These are phyloP conservation scores for Orchesella flavescens DNA, from an alignment of 2,888 invertebrate species.

Conservation along the genomic window DNA sequence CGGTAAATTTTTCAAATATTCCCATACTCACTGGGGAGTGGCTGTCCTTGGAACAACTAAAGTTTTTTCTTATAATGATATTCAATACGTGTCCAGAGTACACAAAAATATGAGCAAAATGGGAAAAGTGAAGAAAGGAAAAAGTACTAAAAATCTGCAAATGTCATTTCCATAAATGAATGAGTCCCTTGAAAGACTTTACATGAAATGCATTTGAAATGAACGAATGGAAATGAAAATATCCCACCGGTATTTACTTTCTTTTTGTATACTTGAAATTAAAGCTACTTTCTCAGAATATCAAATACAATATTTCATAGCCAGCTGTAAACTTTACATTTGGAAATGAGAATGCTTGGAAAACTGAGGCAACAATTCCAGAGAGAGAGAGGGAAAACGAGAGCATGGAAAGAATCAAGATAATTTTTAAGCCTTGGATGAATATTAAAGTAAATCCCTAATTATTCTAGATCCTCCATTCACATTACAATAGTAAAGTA, in stretches of 20 bases:
- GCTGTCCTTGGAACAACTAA: no score
- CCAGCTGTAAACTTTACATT: not conserved
- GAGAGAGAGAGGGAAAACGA: no score
- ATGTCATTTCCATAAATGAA: conserved; percentile 21
- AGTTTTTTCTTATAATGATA: not conserved
- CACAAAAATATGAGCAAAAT: not conserved
- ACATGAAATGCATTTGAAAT: no score
- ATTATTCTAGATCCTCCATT: no score
- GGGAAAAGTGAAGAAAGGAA: not conserved
- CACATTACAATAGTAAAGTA: no score
- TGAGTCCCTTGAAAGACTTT: not conserved
- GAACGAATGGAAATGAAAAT: no score
- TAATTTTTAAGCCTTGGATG: no score
- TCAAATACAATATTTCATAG: not conserved
- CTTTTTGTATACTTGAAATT: not conserved
- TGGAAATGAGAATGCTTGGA: not conserved
- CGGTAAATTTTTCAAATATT: no score
- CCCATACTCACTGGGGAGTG: no score
- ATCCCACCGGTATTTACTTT: no score
- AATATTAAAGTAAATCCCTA: no score
- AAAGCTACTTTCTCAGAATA: not conserved
- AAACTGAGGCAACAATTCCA: not conserved
- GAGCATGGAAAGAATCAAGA: no score
- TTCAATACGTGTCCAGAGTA: not conserved
- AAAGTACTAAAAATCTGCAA: conserved; percentile 1